Evolutionary conservation across 2,888 invertebrate genomes (phyloP).

Genomic region (Vesta saturnalis): DNA sequence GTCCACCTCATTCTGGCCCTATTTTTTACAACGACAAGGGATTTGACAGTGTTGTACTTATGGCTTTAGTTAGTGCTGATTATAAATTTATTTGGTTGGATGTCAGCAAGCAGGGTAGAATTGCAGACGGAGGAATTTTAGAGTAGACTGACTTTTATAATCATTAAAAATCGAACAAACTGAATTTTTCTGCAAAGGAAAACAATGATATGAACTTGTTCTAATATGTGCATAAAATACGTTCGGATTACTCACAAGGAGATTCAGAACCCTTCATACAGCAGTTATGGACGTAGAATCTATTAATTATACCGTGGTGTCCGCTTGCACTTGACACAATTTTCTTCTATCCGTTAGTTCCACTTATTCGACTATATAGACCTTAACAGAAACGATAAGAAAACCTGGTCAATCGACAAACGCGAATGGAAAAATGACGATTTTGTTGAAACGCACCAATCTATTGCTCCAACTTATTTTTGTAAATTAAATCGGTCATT

Average conservation of each 20-base stretch:
- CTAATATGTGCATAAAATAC: constrained; percentile 32
- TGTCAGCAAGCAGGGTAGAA: constrained; percentile 40
- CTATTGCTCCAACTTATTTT: neutral
- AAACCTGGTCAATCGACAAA: neutral
- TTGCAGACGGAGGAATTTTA: constrained; percentile 40
- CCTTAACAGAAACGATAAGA: neutral
- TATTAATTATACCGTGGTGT: neutral
- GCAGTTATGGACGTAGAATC: constrained; percentile 20
- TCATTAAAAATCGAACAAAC: constrained; percentile 18
- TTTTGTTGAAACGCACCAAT: neutral
- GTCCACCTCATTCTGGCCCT: constrained; percentile 42
- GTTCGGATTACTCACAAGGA: constrained; percentile 19
- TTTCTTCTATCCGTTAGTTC: constrained; percentile 7
- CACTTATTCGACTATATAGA: neutral
- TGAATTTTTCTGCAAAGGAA: constrained; percentile 23
- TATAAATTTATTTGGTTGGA: too few relatives aligned
- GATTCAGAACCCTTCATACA: constrained; percentile 38
- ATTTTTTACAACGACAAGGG: constrained; percentile 50
- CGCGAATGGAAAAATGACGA: too few relatives aligned
- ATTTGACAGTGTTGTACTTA: constrained; percentile 35
- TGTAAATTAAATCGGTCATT: neutral
- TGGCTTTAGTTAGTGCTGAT: constrained; percentile 39
- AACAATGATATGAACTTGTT: constrained; percentile 34
- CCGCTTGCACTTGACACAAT: constrained; percentile 38
- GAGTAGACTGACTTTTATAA: constrained; percentile 32